These are phyloP conservation scores for Mastomys natalensis DNA, from an alignment of 2,113 vertebrate genomes.

Conservation along the genomic window DNA sequence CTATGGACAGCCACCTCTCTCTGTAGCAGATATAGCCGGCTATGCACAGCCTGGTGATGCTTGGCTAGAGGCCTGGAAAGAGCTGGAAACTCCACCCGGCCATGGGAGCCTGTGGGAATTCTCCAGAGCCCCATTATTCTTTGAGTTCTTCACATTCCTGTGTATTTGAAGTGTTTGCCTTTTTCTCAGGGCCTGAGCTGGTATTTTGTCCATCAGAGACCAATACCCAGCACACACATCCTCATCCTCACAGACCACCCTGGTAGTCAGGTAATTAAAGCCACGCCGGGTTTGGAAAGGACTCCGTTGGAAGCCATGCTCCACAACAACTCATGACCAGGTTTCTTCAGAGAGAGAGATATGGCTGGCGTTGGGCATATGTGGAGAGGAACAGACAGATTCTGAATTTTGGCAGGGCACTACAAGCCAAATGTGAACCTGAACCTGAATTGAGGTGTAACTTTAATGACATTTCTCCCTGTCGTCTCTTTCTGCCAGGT, in stretches of 20 bases:
- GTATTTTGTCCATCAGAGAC: conserved; percentile 57
- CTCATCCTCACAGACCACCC: conserved; percentile 77
- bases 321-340: conserved; percentile 52
- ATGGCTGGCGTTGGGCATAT: conserved; percentile 59
- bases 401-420: conserved; percentile 16
- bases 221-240: neutral
- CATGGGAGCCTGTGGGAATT: conserved; percentile 71
- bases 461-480: conserved; percentile 6
- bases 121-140: neutral
- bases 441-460: neutral
- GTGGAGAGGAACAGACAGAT: conserved; percentile 29
- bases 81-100: conserved; percentile 68
- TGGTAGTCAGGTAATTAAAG: conserved; percentile 54
- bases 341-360: conserved; percentile 49
- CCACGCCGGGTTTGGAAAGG: neutral
- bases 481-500: conserved; percentile 87
- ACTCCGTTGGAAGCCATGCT: neutral
- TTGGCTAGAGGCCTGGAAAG: conserved; percentile 84
- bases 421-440: conserved; percentile 62
- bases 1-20: neutral
- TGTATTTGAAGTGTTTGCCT: conserved; percentile 81
- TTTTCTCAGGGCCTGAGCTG: conserved; percentile 57
- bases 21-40: conserved; percentile 38
- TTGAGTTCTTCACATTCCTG: conserved; percentile 77
- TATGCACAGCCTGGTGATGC: conserved; percentile 23